Conservation (phyloP, 35 echinoderm and acorn worm genomes). For the Apostichopus californicus region DNA sequence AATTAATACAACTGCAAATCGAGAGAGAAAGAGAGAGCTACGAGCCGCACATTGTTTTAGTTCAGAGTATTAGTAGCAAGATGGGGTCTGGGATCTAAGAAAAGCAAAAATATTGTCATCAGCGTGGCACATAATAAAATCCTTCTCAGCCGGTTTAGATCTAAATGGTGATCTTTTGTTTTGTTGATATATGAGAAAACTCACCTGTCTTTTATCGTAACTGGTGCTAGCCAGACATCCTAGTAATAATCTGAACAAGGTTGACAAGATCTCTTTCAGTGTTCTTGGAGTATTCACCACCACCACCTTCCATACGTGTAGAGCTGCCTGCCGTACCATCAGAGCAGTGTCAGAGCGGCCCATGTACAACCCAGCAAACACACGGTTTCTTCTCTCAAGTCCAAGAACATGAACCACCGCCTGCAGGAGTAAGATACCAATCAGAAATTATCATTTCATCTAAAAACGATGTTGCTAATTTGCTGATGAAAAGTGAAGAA, state of each 20-base stretch:
- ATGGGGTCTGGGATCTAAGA: no score
- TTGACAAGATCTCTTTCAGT: constrained; percentile 87
- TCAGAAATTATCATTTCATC: background rate
- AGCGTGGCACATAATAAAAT: no score
- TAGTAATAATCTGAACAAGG: constrained; percentile 82
- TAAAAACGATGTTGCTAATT: no score
- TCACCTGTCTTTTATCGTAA: constrained; percentile 99
- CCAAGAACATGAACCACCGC: constrained; percentile 64
- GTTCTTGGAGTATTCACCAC: constrained; percentile 95
- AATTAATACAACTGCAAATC: no score
- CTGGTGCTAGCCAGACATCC: constrained; percentile 99
- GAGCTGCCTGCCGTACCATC: constrained; percentile 93
- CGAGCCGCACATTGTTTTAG: no score
- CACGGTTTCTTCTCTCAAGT: constrained; percentile 84
- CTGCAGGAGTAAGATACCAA: background rate
- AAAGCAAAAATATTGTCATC: no score
- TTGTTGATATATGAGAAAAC: background rate
- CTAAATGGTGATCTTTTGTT: no score
- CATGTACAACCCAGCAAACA: constrained; percentile 99
- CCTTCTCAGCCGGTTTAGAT: no score
- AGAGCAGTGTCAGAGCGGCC: constrained; percentile 95
- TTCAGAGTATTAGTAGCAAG: no score
- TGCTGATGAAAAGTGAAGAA: no score
- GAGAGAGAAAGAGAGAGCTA: no score
- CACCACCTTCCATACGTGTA: constrained; percentile 99